Percentiles rank a stretch among this genome's conserved stretches.
Conservation (phyloP, 1,140 invertebrate species). For the Probaryconus sp. region DNA sequence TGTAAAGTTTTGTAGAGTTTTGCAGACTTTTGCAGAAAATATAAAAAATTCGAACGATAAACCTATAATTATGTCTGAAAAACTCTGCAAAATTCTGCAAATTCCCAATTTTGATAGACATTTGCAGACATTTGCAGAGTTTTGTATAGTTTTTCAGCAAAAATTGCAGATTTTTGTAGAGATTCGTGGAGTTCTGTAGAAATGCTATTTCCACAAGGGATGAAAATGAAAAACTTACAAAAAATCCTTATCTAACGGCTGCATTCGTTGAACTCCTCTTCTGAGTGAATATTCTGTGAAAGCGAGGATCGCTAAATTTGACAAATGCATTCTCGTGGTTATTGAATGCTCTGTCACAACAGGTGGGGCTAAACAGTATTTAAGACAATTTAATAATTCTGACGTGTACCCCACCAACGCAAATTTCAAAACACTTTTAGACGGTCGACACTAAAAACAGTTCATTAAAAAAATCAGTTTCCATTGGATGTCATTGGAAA, state of each 20-base stretch:
- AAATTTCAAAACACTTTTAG: conserved; percentile 86
- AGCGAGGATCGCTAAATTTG: conserved; percentile 84
- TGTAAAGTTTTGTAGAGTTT: too few relatives aligned
- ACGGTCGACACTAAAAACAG: conserved; percentile 80
- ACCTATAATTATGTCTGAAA: too few relatives aligned
- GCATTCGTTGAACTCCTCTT: conserved; percentile 56
- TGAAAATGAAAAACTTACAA: conserved; percentile 75
- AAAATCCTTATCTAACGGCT: conserved; percentile 79
- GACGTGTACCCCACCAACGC: conserved; percentile 84
- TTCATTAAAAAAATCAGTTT: conserved; percentile 9
- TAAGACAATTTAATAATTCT: conserved; percentile 83
- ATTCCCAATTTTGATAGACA: too few relatives aligned
- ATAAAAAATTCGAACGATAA: too few relatives aligned
- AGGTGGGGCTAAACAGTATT: conserved; percentile 79
- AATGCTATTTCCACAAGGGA: too few relatives aligned
- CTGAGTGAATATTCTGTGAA: conserved; percentile 82
- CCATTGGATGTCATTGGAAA: too few relatives aligned
- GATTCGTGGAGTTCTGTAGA: too few relatives aligned
- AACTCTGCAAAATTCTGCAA: too few relatives aligned
- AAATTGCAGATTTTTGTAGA: too few relatives aligned
- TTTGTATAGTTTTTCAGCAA: too few relatives aligned
- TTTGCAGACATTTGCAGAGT: too few relatives aligned
- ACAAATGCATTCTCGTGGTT: conserved; percentile 83
- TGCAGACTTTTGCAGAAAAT: too few relatives aligned
- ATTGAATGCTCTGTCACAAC: conserved; percentile 80